phyloP scores from a whole-genome alignment of 2,888 invertebrate genomes.

The Eupithecia vulgata region DNA sequence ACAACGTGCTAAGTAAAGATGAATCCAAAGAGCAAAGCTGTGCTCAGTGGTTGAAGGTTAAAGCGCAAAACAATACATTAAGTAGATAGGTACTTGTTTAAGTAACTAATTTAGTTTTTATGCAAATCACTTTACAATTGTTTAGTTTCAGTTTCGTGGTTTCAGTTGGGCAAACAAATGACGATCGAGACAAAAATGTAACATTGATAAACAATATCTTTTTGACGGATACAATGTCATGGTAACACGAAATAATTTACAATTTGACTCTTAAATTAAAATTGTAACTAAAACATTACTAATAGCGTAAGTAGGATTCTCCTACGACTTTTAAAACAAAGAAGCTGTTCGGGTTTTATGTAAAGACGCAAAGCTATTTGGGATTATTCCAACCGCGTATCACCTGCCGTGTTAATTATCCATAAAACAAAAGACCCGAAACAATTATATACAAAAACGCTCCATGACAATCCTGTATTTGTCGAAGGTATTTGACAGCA shows the following conservation, averaged over 20 bases:
- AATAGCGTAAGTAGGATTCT: not conserved
- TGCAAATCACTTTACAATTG: conserved; percentile 38
- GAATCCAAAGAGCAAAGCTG: conserved; percentile 2
- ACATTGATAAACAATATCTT: conserved; percentile 28
- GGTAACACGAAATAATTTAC: not conserved
- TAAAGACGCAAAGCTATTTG: not conserved
- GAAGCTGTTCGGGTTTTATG: not conserved
- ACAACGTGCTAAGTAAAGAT: conserved; percentile 3
- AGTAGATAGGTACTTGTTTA: conserved; percentile 1
- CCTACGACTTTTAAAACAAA: not conserved
- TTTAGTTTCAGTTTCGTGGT: conserved; percentile 18
- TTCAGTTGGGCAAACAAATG: conserved; percentile 40
- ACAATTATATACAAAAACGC: not conserved
- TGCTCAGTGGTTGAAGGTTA: conserved; percentile 11
- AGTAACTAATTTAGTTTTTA: conserved; percentile 23
- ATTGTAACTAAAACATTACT: not conserved
- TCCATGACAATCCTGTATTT: conserved; percentile 12
- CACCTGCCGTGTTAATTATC: not conserved
- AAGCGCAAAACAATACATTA: conserved; percentile 8
- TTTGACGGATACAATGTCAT: conserved; percentile 24
- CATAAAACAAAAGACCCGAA: conserved; percentile 11
- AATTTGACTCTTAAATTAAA: not conserved
- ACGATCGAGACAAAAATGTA: conserved; percentile 35
- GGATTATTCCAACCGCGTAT: not conserved
- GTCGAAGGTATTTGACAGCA: conserved; percentile 37